These are phyloP conservation scores for Drosophila insularis DNA, from an alignment of 1,140 invertebrate genomes.

Conservation along the genomic window DNA sequence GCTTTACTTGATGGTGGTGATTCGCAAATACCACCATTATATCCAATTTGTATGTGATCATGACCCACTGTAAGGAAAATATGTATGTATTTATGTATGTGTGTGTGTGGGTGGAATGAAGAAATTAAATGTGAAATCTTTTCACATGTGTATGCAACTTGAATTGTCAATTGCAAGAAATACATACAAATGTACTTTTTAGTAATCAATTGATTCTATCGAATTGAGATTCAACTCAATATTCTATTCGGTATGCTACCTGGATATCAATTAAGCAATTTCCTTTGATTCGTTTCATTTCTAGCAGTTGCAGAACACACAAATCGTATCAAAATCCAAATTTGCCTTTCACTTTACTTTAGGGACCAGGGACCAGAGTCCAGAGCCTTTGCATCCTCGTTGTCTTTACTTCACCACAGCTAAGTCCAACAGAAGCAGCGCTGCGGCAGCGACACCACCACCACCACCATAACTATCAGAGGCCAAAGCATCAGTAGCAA, in stretches of 20 bases:
- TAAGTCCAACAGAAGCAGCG: background rate
- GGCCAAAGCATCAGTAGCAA: background rate
- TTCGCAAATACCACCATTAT: background rate
- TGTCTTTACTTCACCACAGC: slow-evolving; percentile 57
- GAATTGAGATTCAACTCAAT: too few relatives aligned
- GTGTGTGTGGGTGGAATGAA: background rate
- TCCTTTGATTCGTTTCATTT: background rate
- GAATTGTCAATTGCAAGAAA: background rate
- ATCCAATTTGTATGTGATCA: background rate
- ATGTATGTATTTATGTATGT: too few relatives aligned
- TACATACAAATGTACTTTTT: background rate
- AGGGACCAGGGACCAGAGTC: background rate
- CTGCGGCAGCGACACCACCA: background rate
- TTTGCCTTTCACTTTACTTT: slow-evolving; percentile 52
- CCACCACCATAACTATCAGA: background rate
- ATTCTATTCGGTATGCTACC: background rate
- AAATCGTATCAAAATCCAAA: slow-evolving; percentile 5
- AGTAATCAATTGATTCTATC: background rate
- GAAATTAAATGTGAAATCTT: background rate
- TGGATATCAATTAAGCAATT: background rate
- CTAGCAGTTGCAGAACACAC: background rate
- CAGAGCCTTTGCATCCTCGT: slow-evolving; percentile 39
- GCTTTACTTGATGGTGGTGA: background rate
- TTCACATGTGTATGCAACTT: background rate
- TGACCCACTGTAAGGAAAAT: background rate